Evolutionary conservation across 2,888 invertebrate species (phyloP), one percentile per base, ranked within the genome.

Genomic region (Pogonocherus hispidulus): DNA sequence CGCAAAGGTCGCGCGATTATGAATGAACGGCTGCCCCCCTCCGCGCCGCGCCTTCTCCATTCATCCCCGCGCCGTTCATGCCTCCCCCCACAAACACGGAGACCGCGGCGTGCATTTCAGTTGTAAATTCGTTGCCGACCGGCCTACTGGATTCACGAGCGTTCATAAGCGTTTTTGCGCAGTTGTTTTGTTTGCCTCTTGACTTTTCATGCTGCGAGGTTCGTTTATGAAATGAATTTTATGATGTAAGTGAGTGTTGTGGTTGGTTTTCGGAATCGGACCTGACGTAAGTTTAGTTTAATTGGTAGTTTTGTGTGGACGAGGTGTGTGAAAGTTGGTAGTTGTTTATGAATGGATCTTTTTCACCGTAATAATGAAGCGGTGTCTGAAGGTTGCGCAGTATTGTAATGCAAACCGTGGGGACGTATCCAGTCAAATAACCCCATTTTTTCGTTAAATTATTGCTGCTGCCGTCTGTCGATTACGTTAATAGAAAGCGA

Each of bases 21-120:
- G 85, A 85, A 85, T 85, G 86, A 86, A 85, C 87, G 86, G 85
- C 86, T 87, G 86, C 87, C 87, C 85, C 83, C 79, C 82, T 82
- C 77, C 79, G 84, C 82, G 65, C 82, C 82, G 77, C 79, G 84
- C 82, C 63, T 41, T 46, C 79, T 79, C 82, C 46, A 64, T 66
- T 41, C 64, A 64, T 72, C 77, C 78, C 79, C 76, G 55, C 78
- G 72, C 69, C 84, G 81, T 83, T 83, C 83, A 83, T 82, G 74
- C 74, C 71, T 76, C 73, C 76, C 78, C 80, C 16, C 6, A 14
- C 75, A 78, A 74, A 74, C 76, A 65, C 70, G 67, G 67, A n/a
- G n/a, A n/a, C 37, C 66, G 68, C 69, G 66, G 81, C 81, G 81
- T 81, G 82, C 80, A 83, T 81, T 68, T 77, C 80, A 83, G 83